phyloP scores from a whole-genome alignment of 2,797 vertebrate species.

The Carduelis carduelis region DNA sequence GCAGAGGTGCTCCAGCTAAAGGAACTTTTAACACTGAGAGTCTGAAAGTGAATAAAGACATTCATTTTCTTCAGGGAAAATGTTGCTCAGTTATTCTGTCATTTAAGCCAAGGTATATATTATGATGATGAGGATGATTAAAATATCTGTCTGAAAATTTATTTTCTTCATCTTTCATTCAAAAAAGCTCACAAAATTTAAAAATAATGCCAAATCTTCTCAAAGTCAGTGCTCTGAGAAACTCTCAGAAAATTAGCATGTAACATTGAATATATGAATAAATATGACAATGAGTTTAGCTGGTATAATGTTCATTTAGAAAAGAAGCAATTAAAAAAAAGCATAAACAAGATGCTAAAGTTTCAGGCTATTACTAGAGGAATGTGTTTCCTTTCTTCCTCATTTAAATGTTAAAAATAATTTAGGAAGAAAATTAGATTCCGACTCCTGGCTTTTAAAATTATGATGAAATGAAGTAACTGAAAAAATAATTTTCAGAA shows the following conservation, averaged over 20 bases:
- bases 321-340: background rate
- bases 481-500: background rate
- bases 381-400: background rate
- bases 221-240: background rate
- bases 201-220: background rate
- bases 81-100: background rate
- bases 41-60: background rate
- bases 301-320: background rate
- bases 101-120: background rate
- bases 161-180: background rate
- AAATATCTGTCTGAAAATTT: background rate
- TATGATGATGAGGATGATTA: background rate
- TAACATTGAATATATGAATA: background rate
- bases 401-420: slow-evolving; percentile 10
- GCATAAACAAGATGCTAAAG: background rate
- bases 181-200: background rate
- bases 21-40: background rate
- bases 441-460: background rate
- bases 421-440: background rate
- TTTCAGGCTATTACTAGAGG: background rate
- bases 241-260: background rate
- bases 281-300: background rate
- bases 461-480: background rate
- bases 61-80: background rate
- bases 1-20: background rate